phyloP scores from a whole-genome alignment of 2,888 invertebrate species.

The Phyllotreta cruciferae region DNA sequence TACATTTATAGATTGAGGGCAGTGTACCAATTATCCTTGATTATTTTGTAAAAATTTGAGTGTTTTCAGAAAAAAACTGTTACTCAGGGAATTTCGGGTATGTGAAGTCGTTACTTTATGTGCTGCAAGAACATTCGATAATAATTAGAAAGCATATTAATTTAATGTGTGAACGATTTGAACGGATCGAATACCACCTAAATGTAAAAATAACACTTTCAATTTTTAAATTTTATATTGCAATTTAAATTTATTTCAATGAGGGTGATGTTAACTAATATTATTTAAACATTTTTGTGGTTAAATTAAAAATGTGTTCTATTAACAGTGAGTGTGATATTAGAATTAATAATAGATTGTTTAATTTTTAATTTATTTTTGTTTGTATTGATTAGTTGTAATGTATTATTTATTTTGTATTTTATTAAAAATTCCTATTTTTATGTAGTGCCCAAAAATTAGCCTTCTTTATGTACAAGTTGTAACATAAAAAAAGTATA shows the following conservation, averaged over 20 bases:
- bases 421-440: conserved; percentile 27
- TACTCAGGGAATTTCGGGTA: conserved; percentile 32
- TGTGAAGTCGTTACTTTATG: conserved; percentile 29
- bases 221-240: neutral
- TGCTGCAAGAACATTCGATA: conserved; percentile 27
- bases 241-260: too few species aligned
- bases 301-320: conserved; percentile 25
- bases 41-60: conserved; percentile 3
- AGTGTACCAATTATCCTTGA: neutral
- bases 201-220: conserved; percentile 3
- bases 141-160: conserved; percentile 30
- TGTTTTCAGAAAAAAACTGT: conserved; percentile 3
- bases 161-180: conserved; percentile 23
- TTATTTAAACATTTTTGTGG: neutral
- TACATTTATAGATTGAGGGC: neutral
- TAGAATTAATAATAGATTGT: conserved; percentile 30
- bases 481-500: conserved; percentile 2
- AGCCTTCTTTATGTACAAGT: conserved; percentile 4
- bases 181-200: conserved; percentile 11
- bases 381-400: conserved; percentile 30
- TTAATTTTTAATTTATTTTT: conserved; percentile 39
- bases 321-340: conserved; percentile 40
- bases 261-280: neutral
- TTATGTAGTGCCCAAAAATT: conserved; percentile 20
- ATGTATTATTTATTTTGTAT: conserved; percentile 36